Base-by-base conservation (phyloP, 2,113 vertebrate species). In the Heliornis fulica region DNA sequence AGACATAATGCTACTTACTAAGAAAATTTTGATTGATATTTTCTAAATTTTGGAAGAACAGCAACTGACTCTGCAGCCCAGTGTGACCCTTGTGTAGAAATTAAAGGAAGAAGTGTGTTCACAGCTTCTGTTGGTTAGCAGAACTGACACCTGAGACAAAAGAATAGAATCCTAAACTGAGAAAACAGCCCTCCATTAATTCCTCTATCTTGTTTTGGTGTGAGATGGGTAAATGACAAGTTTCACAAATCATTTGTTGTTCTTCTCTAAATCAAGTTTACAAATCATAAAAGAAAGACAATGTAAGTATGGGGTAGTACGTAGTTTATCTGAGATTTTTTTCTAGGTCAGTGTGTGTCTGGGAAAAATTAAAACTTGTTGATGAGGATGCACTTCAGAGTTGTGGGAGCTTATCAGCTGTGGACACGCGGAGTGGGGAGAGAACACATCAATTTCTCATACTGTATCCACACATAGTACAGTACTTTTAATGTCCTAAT, bases 181-280 rank as follows among this genome's bases (percentile, higher is more conserved):
- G 45, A 66, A 32, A 41, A 21, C 45, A 68, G 28, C 15, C 25
- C n/a, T 63, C 15, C 21, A 21, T 56, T 86, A 76, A 48, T 38
- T 75, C 45, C 59, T 54, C 10, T 76, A 13, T 65, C 45, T 71
- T 34, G 11, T 45, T 85, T 57, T 77, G 46, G 23, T 53, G 7
- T 78, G 41, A 45, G 56, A 77, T 59, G 83, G n/a, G 22, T 68
- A 77, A 83, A 86, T 74, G 46, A 61, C 36, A 64, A 76, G 63
- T 89, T 78, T 95, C 19, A 60, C 34, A 96, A 92, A 83, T 80
- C 38, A 91, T 38, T 57, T 81, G 59, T 63, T 91, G 93, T 91
- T 94, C 83, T 83, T 87, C 38, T 72, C 23, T 87, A 76, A 95
- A 53, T 60, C 54, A 92, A 93, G 46, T 90, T 91, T 95, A 83